Evolutionary conservation across 2,888 invertebrate species (phyloP).

Genomic region (Apotomis turbidana): DNA sequence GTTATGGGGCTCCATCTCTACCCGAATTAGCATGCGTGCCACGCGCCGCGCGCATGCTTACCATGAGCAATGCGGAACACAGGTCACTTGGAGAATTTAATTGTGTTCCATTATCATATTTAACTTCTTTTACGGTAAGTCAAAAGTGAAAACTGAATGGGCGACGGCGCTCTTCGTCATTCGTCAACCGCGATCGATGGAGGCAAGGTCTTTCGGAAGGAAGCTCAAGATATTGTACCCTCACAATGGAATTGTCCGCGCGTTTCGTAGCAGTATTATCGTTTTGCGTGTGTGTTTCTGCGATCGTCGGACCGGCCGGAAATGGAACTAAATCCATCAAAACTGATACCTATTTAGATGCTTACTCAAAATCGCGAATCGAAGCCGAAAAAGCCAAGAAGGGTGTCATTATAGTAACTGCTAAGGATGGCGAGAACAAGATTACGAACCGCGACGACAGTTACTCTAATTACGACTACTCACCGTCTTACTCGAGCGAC

Average conservation of each 20-base stretch:
- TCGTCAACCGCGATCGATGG: slow-evolving; percentile 79
- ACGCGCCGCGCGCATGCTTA: slow-evolving; percentile 72
- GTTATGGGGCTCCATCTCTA: slow-evolving; percentile 57
- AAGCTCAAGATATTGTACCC: slow-evolving; percentile 57
- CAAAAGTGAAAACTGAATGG: slow-evolving; percentile 83
- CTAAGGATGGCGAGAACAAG: slow-evolving; percentile 77
- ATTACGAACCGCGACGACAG: slow-evolving; percentile 77
- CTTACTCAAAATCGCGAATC: slow-evolving; percentile 83
- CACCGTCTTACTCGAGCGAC: slow-evolving; percentile 67
- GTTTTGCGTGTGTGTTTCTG: slow-evolving; percentile 63
- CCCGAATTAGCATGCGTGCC: slow-evolving; percentile 73
- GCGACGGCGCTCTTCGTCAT: slow-evolving; percentile 71
- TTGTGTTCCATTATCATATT: slow-evolving; percentile 84
- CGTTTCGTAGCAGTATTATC: slow-evolving; percentile 59
- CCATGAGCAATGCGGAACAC: slow-evolving; percentile 81
- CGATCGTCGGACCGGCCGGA: slow-evolving; percentile 69
- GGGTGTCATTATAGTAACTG: slow-evolving; percentile 75
- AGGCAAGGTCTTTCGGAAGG: slow-evolving; percentile 71
- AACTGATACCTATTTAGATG: slow-evolving; percentile 86
- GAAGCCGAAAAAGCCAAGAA: slow-evolving; percentile 77
- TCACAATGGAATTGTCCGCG: slow-evolving; percentile 63
- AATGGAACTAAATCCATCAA: slow-evolving; percentile 68
- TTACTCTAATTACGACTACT: slow-evolving; percentile 74
- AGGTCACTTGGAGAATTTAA: slow-evolving; percentile 81
- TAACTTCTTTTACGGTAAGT: slow-evolving; percentile 82